Percentiles rank a stretch among this genome's conserved stretches.
phyloP scores from a whole-genome alignment of 2,888 invertebrate genomes.

The Cloeon dipterum region DNA sequence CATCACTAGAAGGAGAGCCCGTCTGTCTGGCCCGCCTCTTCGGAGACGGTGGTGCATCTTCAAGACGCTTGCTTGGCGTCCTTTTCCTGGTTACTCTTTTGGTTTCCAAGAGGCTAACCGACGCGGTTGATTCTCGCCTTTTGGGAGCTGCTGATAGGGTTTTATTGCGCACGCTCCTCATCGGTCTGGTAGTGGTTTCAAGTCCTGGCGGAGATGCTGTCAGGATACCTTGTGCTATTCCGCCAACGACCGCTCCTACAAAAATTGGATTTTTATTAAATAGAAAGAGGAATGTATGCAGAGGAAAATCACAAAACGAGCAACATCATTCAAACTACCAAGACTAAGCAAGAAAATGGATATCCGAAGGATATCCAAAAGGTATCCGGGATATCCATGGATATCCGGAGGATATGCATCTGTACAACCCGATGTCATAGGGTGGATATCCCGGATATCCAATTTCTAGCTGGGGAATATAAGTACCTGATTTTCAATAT shows the following conservation, averaged over 20 bases:
- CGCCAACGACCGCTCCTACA: conserved; percentile 37
- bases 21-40: conserved; percentile 4
- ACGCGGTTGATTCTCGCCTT: neutral
- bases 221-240: conserved; percentile 81
- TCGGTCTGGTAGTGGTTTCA: no score
- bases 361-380: no score
- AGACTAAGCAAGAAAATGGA: no score
- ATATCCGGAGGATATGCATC: no score
- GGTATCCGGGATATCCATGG: no score
- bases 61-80: neutral
- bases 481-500: no score
- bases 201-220: conserved; percentile 79
- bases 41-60: neutral
- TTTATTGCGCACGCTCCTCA: no score
- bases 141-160: neutral
- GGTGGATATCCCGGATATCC: no score
- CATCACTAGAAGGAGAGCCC: conserved; percentile 27
- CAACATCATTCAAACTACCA: neutral
- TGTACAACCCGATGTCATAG: no score
- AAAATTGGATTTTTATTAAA: conserved; percentile 5
- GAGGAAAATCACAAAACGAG: neutral
- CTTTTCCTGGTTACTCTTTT: no score
- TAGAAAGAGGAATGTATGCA: neutral
- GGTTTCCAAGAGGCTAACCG: neutral
- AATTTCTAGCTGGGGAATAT: no score